Evolutionary conservation across 1,140 invertebrate species (phyloP), one percentile per base, ranked within the genome.

Genomic region (Calliopsis andreniformis): DNA sequence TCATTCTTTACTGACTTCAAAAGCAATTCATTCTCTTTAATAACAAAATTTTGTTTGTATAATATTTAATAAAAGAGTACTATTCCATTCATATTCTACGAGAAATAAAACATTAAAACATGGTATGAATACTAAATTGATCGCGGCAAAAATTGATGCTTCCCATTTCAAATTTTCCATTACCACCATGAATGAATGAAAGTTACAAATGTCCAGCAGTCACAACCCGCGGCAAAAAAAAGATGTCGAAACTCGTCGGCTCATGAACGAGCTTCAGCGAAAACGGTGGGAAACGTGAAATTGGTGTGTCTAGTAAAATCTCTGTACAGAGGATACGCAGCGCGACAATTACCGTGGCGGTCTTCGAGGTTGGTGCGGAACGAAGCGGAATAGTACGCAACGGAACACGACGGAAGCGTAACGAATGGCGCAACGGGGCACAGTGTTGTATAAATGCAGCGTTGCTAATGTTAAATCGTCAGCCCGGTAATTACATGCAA

Each of bases 381-480:
- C 79, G 68, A 75, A 43, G 55, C 70, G 51, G 69, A 59, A 76
- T 39, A 45, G 69, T 61, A 62, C 64, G 81, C 81, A 59, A 64
- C 82, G 81, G 56, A 79, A 73, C 55, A 70, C 63, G 82, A 76
- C 70, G 80, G 35, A 62, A 80, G 81, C 81, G 81, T 80, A 82
- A 84, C 81, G 77, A 69, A 82, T 64, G 76, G 55, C 42, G 62
- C 82, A 66, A 59, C 64, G 59, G 71, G 43, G 67, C 68, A 51
- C 62, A 49, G 61, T 63, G 76, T 69, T 87, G 78, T 79, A 86
- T 87, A 86, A 87, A 87, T 84, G 82, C 77, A 86, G 84, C 82
- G 84, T 80, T 78, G 84, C 83, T 87, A 87, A 87, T 87, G 84
- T 86, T 87, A 86, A 87, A 87, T 84, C 82, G 84, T 63, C 79